Conservation (phyloP, 2,888 invertebrate genomes). For the Trichacis sp. region DNA sequence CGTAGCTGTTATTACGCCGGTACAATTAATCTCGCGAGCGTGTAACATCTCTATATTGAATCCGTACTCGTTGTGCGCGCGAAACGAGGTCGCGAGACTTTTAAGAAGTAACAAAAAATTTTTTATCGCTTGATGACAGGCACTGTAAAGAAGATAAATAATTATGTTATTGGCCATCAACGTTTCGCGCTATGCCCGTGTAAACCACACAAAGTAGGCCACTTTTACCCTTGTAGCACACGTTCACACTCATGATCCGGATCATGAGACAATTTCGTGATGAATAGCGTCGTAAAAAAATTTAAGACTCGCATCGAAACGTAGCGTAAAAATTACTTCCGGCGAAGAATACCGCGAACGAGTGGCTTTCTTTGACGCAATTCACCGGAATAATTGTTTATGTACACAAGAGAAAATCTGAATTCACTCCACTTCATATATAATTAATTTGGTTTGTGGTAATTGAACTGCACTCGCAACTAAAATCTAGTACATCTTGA, state of each 20-base stretch:
- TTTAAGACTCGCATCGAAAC: background rate
- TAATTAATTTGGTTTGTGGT: too few species aligned
- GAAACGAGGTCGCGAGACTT: conserved; percentile 21
- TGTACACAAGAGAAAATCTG: too few species aligned
- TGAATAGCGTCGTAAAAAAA: background rate
- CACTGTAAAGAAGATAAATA: conserved; percentile 27
- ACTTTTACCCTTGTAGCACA: conserved; percentile 56
- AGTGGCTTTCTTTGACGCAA: too few species aligned
- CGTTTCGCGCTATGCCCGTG: conserved; percentile 28
- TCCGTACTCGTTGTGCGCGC: background rate
- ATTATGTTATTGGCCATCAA: conserved; percentile 37
- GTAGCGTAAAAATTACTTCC: too few species aligned
- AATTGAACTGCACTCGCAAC: too few species aligned
- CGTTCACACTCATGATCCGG: conserved; percentile 36
- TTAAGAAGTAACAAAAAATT: conserved; percentile 18
- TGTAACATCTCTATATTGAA: background rate
- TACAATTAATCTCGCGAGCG: background rate
- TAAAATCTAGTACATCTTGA: too few species aligned
- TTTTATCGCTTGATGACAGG: conserved; percentile 25
- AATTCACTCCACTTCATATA: too few species aligned
- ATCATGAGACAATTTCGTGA: conserved; percentile 40
- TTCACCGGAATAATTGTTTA: too few species aligned
- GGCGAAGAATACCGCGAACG: too few species aligned
- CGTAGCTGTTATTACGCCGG: background rate
- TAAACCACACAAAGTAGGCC: conserved; percentile 51